A percentile compares a stretch with the other conserved stretches of the same genome.
These are phyloP conservation scores for Peromyscus leucopus DNA, from an alignment of 2,113 vertebrate species.

Conservation along the genomic window DNA sequence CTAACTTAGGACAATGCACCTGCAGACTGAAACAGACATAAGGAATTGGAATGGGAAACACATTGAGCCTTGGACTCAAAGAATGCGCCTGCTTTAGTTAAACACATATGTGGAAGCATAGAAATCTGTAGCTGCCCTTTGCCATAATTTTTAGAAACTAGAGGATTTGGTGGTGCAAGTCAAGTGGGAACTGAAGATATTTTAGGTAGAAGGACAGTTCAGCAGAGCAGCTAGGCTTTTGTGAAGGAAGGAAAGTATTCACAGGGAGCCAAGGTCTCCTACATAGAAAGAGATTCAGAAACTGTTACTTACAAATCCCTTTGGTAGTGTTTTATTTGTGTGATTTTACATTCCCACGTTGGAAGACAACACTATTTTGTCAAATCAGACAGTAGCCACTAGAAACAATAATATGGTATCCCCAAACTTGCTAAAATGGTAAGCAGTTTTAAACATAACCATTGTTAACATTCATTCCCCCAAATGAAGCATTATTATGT, in stretches of 20 bases:
- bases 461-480: slow-evolving; percentile 48
- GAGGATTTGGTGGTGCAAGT: not conserved
- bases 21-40: not conserved
- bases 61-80: not conserved
- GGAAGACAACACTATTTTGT: slow-evolving; percentile 18
- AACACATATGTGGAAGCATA: slow-evolving; percentile 1
- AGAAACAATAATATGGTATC: slow-evolving; percentile 6
- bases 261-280: not conserved
- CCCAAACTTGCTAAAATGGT: slow-evolving; percentile 36
- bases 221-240: not conserved
- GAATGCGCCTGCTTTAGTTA: not conserved
- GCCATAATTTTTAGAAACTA: slow-evolving; percentile 28
- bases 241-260: not conserved
- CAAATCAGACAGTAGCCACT: slow-evolving; percentile 1
- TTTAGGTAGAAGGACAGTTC: not conserved
- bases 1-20: not conserved
- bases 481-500: slow-evolving; percentile 10
- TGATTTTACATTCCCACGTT: not conserved
- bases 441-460: slow-evolving; percentile 44
- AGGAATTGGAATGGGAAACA: not conserved
- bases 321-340: not conserved
- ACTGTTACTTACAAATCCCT: not conserved
- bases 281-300: not conserved
- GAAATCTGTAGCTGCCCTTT: not conserved
- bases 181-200: not conserved